These are phyloP conservation scores for Ichneumon xanthorius DNA, from an alignment of 2,888 invertebrate species.

Conservation along the genomic window DNA sequence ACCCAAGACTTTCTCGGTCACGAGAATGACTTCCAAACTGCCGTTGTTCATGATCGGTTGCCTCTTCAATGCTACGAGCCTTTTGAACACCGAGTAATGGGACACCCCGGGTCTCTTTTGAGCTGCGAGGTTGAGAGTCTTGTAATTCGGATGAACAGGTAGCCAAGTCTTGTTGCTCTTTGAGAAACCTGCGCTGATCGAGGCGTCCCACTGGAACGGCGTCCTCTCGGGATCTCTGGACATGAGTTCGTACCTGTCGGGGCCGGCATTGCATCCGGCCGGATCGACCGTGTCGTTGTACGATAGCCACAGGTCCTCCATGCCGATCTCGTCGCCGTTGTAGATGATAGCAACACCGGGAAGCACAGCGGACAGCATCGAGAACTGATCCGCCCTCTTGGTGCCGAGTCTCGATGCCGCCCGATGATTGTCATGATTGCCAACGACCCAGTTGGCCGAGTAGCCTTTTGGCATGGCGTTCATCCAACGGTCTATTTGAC, in stretches of 20 bases:
- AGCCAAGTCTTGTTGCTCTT: slow-evolving; percentile 87
- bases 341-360: slow-evolving; percentile 89
- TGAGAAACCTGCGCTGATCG: slow-evolving; percentile 88
- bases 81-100: slow-evolving; percentile 83
- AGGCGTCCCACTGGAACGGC: slow-evolving; percentile 89
- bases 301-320: slow-evolving; percentile 88
- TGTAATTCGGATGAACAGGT: slow-evolving; percentile 88
- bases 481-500: slow-evolving; percentile 87
- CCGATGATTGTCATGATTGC: slow-evolving; percentile 86
- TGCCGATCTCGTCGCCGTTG: slow-evolving; percentile 94
- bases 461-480: slow-evolving; percentile 86
- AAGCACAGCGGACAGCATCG: slow-evolving; percentile 88
- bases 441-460: slow-evolving; percentile 91
- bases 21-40: slow-evolving; percentile 76
- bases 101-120: slow-evolving; percentile 86
- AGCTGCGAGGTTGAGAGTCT: slow-evolving; percentile 86
- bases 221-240: slow-evolving; percentile 85
- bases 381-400: slow-evolving; percentile 85
- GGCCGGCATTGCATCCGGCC: slow-evolving; percentile 88
- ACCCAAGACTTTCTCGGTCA: slow-evolving; percentile 69
- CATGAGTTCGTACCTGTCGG: slow-evolving; percentile 86
- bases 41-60: slow-evolving; percentile 85
- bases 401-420: slow-evolving; percentile 85
- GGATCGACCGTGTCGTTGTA: slow-evolving; percentile 89
- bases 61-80: slow-evolving; percentile 85